A percentile compares a stretch with the other conserved stretches of the same genome.
Conservation (phyloP, 2,888 invertebrate species). For the Xestobium rufovillosum region DNA sequence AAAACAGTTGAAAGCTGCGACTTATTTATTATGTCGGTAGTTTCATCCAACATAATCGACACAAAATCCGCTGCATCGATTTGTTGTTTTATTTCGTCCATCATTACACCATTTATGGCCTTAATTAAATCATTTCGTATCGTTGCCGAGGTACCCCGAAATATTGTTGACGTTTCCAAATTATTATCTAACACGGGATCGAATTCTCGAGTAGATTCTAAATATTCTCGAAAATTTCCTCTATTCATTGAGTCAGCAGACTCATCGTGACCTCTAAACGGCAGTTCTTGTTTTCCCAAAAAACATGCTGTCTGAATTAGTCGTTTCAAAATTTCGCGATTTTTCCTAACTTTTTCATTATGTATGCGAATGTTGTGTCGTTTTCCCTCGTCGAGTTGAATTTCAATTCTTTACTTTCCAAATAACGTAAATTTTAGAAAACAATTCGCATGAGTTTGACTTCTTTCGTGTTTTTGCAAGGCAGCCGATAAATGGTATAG, state of each 20-base stretch:
- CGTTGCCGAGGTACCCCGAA: slow-evolving; percentile 20
- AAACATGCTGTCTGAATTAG: too few species aligned
- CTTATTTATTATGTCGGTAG: slow-evolving; percentile 20
- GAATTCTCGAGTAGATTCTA: slow-evolving; percentile 15
- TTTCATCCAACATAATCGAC: slow-evolving; percentile 22
- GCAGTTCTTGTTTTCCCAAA: too few species aligned
- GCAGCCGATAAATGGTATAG: too few species aligned
- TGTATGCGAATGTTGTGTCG: slow-evolving; percentile 10
- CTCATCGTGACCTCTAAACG: too few species aligned
- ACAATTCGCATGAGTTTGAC: too few species aligned
- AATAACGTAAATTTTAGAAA: too few species aligned
- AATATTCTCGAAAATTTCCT: slow-evolving; percentile 22
- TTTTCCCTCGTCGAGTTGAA: slow-evolving; percentile 3
- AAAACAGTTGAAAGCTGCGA: slow-evolving; percentile 21
- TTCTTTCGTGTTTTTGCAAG: too few species aligned
- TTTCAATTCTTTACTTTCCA: slow-evolving; percentile 5
- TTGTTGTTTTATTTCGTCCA: slow-evolving; percentile 19
- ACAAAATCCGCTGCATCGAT: slow-evolving; percentile 19
- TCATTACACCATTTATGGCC: slow-evolving; percentile 15
- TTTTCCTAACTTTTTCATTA: slow-evolving; percentile 22
- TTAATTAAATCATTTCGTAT: slow-evolving; percentile 26
- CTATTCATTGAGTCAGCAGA: too few species aligned
- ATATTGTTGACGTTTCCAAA: slow-evolving; percentile 22
- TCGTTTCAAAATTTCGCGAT: too few species aligned
- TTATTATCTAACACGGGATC: slow-evolving; percentile 18